Percentiles rank a stretch among this genome's conserved stretches.
These are phyloP conservation scores for Isotomurus palustris DNA, from an alignment of 2,888 invertebrate genomes.

Conservation along the genomic window DNA sequence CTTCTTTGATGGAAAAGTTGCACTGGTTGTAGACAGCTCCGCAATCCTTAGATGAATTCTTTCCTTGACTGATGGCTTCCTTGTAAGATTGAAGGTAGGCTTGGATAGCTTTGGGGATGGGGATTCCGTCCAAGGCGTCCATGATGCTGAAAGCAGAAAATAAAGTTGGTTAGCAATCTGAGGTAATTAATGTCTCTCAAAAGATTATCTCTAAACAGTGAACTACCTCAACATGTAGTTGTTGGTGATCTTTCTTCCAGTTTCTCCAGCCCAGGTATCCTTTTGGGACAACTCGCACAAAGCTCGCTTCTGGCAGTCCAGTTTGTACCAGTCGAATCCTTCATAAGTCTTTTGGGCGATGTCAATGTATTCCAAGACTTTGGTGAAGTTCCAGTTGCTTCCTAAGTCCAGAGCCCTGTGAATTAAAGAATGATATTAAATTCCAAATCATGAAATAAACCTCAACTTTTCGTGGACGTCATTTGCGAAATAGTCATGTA, in stretches of 20 bases:
- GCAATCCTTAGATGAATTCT: conserved; percentile 42
- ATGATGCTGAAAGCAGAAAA: conserved; percentile 29
- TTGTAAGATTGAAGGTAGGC: conserved; percentile 43
- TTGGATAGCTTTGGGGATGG: conserved; percentile 43
- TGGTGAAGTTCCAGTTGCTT: conserved; percentile 38
- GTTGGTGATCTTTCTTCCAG: conserved; percentile 44
- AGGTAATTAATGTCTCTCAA: conserved; percentile 4
- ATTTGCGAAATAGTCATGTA: not conserved
- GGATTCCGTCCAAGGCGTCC: conserved; percentile 43
- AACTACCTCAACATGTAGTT: conserved; percentile 29
- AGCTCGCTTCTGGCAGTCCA: conserved; percentile 46
- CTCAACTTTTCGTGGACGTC: not conserved
- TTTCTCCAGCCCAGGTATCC: conserved; percentile 41
- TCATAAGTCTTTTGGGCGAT: conserved; percentile 45
- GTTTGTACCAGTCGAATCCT: conserved; percentile 45
- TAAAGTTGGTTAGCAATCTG: not conserved
- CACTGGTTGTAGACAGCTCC: conserved; percentile 33
- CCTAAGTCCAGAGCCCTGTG: conserved; percentile 36
- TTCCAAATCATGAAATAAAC: not conserved
- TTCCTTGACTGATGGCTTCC: conserved; percentile 43
- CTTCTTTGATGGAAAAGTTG: conserved; percentile 45
- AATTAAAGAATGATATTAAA: conserved; percentile 6
- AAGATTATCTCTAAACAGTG: not conserved
- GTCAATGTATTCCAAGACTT: conserved; percentile 44
- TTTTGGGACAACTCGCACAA: conserved; percentile 44